Evolutionary conservation across 2,888 invertebrate genomes (phyloP), one percentile per base, ranked within the genome.

Genomic region (Xylophagus ater): DNA sequence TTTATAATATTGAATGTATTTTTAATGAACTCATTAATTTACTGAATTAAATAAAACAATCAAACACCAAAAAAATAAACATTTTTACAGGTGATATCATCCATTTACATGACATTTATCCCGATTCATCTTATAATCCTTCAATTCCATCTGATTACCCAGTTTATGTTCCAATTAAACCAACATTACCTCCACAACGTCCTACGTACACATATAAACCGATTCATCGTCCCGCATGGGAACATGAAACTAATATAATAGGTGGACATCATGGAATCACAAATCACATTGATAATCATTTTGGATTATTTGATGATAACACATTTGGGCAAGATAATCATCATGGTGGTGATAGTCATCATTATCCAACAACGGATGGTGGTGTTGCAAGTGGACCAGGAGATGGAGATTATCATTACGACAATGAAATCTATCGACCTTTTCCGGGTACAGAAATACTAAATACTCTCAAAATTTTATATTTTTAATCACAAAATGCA

Each of bases 61-160:
- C n/a, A n/a, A n/a, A n/a, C n/a, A n/a, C n/a, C n/a, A n/a, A n/a
- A n/a, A n/a, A n/a, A n/a, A n/a, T n/a, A 31, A 34, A 29, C 21
- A 28, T 41, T 33, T 46, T 53, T 54, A 53, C 60, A 65, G 65
- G 64, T 59, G 65, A 65, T 53, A 64, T 65, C 57, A 65, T 65
- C 49, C 65, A 65, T 52, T 59, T 65, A 54, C 59, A 63, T 52
- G 65, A 65, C 51, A 65, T 64, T 44, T 65, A 65, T 51, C 64
- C 65, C 44, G 61, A 43, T 36, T 24, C 33, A 13, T 30, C 32
- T 18, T 31, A 35, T 36, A 12, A 39, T 13, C 28, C 38, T 26
- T 40, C 42, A 23, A 23, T 26, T 19, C 29, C 31, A 14, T 24
- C 31, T 8, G 28, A 40, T 10, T 25, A 31, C 36, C 34, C 34